Evolutionary conservation across 2,113 vertebrate species (phyloP), one percentile per base, ranked within the genome.

Genomic region (Polyodon spathula): DNA sequence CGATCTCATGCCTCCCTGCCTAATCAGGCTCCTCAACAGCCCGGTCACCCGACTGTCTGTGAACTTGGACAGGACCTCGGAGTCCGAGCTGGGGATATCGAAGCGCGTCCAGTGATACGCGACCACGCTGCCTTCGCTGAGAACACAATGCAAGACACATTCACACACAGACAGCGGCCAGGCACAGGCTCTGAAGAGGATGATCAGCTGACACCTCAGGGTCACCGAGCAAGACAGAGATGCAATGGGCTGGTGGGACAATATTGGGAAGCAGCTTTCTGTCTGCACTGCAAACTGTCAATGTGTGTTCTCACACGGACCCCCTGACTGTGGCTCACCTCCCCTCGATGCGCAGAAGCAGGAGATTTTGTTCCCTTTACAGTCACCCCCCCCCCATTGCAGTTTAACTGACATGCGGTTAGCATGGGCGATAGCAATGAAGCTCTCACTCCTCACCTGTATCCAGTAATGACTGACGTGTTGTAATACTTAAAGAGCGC

Each of bases 91-190:
- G 6, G 86, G 85, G 54, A 89, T 58, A 1, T 78, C 59, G 66
- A 89, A 89, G 67, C 70, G 70, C 58, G 70, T 77, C 87, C 85
- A 88, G 65, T 80, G 75, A 69, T 83, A 89, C 14, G 77, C 84
- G 2, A 50, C 42, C 16, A 86, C 70, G 9, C 57, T 59, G 57
- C 86, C 86, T 64, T 87, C 82, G 48, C 87, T 89, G 71, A 12
- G 62, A 10, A 27, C 8, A 54, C 6, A 54, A 54, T 8, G 6
- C 16, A 15, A 17, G 15, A 40, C 14, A 59, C 7, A n/a, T n/a
- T 40, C 57, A 59, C 37, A 59, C 14, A 17, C 6, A 46, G 8
- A 59, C 37, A 42, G 15, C n/a, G n/a, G n/a, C n/a, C n/a, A n/a
- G n/a, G n/a, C n/a, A n/a, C n/a, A n/a, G n/a, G n/a, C n/a, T n/a